Base-by-base conservation (phyloP, 2,797 vertebrate species). In the Kryptopterus vitreolus region DNA sequence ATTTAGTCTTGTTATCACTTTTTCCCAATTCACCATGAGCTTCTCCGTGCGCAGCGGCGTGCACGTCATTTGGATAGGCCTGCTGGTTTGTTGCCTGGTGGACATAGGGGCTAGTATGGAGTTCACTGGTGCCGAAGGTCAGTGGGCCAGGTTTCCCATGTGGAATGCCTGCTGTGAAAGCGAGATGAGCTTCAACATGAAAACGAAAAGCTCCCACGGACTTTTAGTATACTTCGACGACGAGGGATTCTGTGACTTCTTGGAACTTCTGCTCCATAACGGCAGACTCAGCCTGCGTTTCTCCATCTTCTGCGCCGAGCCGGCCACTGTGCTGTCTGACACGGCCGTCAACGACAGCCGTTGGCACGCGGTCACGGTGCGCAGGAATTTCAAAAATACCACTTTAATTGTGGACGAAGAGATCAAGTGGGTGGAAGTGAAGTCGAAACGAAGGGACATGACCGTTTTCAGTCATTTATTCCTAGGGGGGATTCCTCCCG, bases 111-210 rank as follows among this genome's bases (percentile, higher is more conserved):
- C 92, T 0, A 93, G 95, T 84, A 92, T 99, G 89, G 98, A 99
- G 91, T 99, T 98, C 87, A 96, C 96, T 0, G 98, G 97, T 0
- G 95, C 97, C 0, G 96, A 97, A 89, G 97, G 96, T 87, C 98
- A 99, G 86, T 99, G 98, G 98, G 98, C 97, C 26, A 95, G 98
- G 83, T 99, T 99, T 88, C 98, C 98, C 0, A 98, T 99, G 92
- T 99, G 98, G 98, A 99, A 99, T 38, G 98, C 98, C 57, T 99
- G 98, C 93, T 99, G 98, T 0, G 97, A 99, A 89, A 99, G 98
- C 0, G 97, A 99, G 88, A 96, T 99, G 95, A 98, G 96, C 91
- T 99, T 99, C 94, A 97, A 97, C 91, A 96, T 99, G 94, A 96
- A 98, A 94, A 99, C 97, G 1, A 96, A 96, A 90, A 97, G 96